A percentile compares a stretch with the other conserved stretches of the same genome.
Conservation (phyloP, 2,888 invertebrate species). For the Callosobruchus maculatus region DNA sequence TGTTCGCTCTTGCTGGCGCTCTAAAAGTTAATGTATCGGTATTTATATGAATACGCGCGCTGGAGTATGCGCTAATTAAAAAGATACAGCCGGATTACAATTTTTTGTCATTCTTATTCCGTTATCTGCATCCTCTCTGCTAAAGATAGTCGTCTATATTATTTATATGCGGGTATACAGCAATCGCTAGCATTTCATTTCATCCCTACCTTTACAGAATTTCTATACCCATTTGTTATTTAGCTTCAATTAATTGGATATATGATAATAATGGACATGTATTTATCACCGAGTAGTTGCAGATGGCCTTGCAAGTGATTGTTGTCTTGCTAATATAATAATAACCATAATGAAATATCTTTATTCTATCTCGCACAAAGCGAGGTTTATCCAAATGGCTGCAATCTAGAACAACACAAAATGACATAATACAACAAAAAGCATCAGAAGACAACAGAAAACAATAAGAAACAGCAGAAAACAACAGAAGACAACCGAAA, state of each 20-base stretch:
- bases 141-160: neutral
- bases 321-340: too few species aligned
- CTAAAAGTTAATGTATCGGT: slow-evolving; percentile 1
- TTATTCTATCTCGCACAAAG: too few species aligned
- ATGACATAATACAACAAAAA: too few species aligned
- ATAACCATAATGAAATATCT: too few species aligned
- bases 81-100: slow-evolving; percentile 4
- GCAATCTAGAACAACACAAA: too few species aligned
- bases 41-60: slow-evolving; percentile 7
- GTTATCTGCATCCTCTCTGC: neutral
- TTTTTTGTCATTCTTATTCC: neutral
- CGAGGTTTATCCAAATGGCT: too few species aligned
- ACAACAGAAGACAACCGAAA: too few species aligned
- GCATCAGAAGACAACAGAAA: too few species aligned
- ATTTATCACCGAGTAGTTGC: neutral
- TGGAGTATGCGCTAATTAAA: slow-evolving; percentile 9
- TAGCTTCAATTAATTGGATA: neutral
- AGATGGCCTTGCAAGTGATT: too few species aligned
- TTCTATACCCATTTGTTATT: neutral
- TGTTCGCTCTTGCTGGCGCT: neutral
- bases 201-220: neutral
- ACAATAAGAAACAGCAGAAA: too few species aligned
- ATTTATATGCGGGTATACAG: neutral
- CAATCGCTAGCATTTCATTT: neutral
- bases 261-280: neutral